A percentile compares a stretch with the other conserved stretches of the same genome.
Conservation (phyloP, 2,113 vertebrate species). For the Corythoichthys haematopterus region DNA sequence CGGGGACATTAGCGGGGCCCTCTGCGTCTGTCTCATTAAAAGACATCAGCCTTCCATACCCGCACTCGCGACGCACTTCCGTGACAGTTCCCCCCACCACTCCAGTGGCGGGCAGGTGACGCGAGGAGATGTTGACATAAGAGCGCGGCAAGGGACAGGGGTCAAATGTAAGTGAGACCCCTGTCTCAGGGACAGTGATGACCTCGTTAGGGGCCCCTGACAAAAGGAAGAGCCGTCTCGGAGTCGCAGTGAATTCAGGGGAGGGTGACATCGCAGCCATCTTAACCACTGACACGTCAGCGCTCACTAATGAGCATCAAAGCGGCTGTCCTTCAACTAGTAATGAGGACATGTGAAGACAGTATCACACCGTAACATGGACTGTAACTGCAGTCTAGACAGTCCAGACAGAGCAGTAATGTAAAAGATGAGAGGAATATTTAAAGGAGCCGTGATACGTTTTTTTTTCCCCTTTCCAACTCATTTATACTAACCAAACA, state of each 20-base stretch:
- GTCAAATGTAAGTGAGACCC: conserved; percentile 76
- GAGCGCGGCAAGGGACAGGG: conserved; percentile 65
- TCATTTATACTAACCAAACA: neutral
- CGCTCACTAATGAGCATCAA: conserved; percentile 69
- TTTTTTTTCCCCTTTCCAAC: neutral
- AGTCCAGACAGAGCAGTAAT: conserved; percentile 36
- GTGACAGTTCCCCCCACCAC: conserved; percentile 91
- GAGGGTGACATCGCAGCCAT: conserved; percentile 59
- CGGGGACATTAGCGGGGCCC: conserved; percentile 92
- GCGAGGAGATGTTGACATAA: conserved; percentile 69
- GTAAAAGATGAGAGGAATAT: conserved; percentile 33
- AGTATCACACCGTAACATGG: conserved; percentile 59
- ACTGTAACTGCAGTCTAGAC: conserved; percentile 50
- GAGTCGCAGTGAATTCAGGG: conserved; percentile 64
- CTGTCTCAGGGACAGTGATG: conserved; percentile 71
- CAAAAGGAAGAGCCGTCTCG: conserved; percentile 61
- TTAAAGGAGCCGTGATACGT: conserved; percentile 24
- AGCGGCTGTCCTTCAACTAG: conserved; percentile 66
- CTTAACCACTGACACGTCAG: conserved; percentile 51
- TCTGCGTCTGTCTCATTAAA: conserved; percentile 98
- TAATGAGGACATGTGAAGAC: conserved; percentile 69
- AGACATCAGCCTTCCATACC: conserved; percentile 95
- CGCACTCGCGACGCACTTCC: conserved; percentile 78
- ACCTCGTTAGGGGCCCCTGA: conserved; percentile 73
- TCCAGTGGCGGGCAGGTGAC: conserved; percentile 72